Base-by-base conservation (phyloP, 2,113 vertebrate genomes). In the Quiscalus mexicanus region DNA sequence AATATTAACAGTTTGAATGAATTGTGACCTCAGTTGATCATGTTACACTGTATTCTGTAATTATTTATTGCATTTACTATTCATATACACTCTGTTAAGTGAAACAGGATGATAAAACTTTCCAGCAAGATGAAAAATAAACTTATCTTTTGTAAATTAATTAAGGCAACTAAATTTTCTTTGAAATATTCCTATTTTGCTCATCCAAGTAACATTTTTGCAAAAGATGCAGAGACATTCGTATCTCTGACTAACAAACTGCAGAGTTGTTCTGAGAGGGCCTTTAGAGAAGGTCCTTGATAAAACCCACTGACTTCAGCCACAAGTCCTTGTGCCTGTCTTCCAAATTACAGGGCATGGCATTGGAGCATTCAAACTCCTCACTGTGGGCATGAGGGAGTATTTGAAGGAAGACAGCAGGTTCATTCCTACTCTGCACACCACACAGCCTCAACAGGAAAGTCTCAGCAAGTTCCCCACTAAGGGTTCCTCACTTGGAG, bases 401-500 rank as follows among this genome's bases (percentile, higher is more conserved):
- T 17, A 11, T 42, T 8, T 80, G 41, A 62, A 91, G 60, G 44
- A 71, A 42, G 23, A 44, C 55, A 56, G 45, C 9, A 50, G 42
- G 12, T 55, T 55, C 6, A 5, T 16, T 28, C 12, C n/a, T 79
- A 28, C 56, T 74, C 41, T 45, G 30, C 3, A 1, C 15, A 23
- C 33, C 41, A 24, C 9, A n/a, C 12, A 50, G 14, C 21, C 8
- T 7, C 0, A 49, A 30, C 11, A 17, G 30, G n/a, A 65, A 86
- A 47, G 18, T 33, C 31, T 28, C 1, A 1, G 39, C 47, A 78
- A 24, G 7, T 37, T 82, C 24, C 11, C 11, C 4, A 0, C 4
- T 22, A 2, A 7, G 12, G 27, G 13, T 12, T 93, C 30, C 79
- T 35, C 0, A 1, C 50, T 28, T 47, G 2, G 0, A 50, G 20